phyloP scores from a whole-genome alignment of 2,113 vertebrate genomes.

The Toxostoma redivivum region DNA sequence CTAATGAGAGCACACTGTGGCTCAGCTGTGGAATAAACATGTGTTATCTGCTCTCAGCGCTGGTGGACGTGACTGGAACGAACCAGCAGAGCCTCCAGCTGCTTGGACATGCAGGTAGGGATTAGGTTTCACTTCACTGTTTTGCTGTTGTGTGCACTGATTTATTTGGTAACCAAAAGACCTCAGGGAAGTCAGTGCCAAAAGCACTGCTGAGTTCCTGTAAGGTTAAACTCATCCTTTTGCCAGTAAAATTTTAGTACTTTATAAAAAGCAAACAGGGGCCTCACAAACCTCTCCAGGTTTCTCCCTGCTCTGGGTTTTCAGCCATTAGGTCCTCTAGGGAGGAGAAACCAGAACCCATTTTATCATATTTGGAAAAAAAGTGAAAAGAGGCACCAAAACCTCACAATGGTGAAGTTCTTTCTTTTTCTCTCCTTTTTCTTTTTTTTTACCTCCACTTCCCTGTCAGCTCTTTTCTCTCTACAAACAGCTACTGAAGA shows the following conservation, averaged over 20 bases:
- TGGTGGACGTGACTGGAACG: not conserved
- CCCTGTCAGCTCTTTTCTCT: not conserved
- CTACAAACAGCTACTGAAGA: not conserved
- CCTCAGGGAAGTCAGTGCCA: not conserved
- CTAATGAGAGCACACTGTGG: constrained; percentile 1
- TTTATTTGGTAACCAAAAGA: not conserved
- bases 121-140: not conserved
- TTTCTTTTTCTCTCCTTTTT: rapidly evolving
- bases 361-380: not conserved
- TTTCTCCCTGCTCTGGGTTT: not conserved
- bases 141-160: not conserved
- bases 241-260: not conserved
- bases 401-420: not conserved
- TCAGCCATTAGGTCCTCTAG: not conserved
- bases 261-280: not conserved
- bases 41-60: not conserved
- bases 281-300: not conserved
- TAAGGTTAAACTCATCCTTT: not conserved
- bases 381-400: not conserved
- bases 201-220: not conserved
- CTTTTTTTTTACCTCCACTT: rapidly evolving
- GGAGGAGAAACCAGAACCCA: not conserved
- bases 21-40: constrained; percentile 12
- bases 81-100: not conserved
- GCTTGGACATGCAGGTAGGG: not conserved